Base-by-base conservation (phyloP, 2,797 vertebrate species). In the Gambelia wislizenii region DNA sequence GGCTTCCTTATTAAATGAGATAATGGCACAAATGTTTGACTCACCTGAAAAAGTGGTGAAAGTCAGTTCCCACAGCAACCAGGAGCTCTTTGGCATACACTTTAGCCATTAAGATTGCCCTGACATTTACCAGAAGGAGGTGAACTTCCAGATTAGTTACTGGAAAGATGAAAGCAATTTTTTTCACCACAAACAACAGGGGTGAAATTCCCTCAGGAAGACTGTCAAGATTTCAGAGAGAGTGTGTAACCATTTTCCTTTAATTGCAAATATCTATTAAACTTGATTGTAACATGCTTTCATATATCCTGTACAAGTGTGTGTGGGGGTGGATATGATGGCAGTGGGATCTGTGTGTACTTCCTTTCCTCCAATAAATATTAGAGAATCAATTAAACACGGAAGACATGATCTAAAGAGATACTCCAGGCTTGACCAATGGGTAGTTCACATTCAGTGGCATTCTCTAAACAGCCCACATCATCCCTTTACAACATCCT, bases 11-110 rank as follows among this genome's bases (percentile, higher is more conserved):
- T 85, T 87, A 85, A 86, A 87, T 20, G 87, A 84, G 90, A 86
- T 89, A 78, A 78, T 6, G 70, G 1, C 14, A 10, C 49, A 89
- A 85, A 74, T 56, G 54, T 0, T 0, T n/a, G 25, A 84, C 90
- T 92, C 39, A 80, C 76, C 80, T 76, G 42, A 27, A 84, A 52
- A 10, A 89, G 4, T 42, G 12, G 30, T 1, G 7, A 49, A 85
- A 84, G 70, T 74, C 84, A n/a, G 6, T 89, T 90, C 27, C 77
- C 67, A 77, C n/a, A 54, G 79, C 83, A 93, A 85, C 88, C 76
- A 27, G 27, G 14, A n/a, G 1, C 44, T 56, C 4, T n/a, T 79
- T 84, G 33, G 4, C 42, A 88, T 81, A 47, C 9, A 81, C 10
- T 0, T 0, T 25, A n/a, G 12, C 85, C n/a, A 47, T 93, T 0